phyloP scores from a whole-genome alignment of 2,797 vertebrate genomes.

The Trichosurus vulpecula region DNA sequence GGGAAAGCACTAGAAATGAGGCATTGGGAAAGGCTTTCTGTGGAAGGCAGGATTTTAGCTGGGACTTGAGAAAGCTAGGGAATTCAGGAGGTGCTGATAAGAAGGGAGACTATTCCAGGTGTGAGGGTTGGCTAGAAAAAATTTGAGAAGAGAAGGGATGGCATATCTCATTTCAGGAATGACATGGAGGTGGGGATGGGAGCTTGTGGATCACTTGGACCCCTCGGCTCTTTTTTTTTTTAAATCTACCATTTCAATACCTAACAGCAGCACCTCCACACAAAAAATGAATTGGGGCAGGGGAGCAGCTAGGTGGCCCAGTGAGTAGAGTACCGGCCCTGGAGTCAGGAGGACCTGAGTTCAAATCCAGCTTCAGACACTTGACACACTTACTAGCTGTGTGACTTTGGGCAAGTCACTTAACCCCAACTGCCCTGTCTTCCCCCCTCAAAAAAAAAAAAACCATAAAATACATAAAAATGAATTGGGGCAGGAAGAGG shows the following conservation, averaged over 20 bases:
- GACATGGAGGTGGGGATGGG: neutral
- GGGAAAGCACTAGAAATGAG: neutral
- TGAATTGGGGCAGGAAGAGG: neutral
- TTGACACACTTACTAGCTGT: too few species aligned
- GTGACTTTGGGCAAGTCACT: too few species aligned
- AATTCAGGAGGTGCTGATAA: neutral
- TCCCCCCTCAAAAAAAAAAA: too few species aligned
- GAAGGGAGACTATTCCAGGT: neutral
- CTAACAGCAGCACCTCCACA: neutral
- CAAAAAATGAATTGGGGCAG: conserved; percentile 1
- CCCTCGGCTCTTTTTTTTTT: neutral
- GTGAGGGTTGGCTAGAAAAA: neutral
- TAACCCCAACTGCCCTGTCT: too few species aligned
- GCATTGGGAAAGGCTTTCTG: neutral
- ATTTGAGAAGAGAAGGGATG: neutral
- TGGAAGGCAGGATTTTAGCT: neutral
- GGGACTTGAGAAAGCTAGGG: neutral
- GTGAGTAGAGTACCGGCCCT: too few species aligned
- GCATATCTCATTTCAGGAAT: neutral
- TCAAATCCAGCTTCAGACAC: too few species aligned
- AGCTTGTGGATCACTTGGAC: too few species aligned
- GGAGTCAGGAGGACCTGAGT: too few species aligned
- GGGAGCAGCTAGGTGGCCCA: too few species aligned
- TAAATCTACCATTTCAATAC: neutral
- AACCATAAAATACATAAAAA: too few species aligned